phyloP scores from a whole-genome alignment of 2,888 invertebrate species.

The Stenodera caucasica region DNA sequence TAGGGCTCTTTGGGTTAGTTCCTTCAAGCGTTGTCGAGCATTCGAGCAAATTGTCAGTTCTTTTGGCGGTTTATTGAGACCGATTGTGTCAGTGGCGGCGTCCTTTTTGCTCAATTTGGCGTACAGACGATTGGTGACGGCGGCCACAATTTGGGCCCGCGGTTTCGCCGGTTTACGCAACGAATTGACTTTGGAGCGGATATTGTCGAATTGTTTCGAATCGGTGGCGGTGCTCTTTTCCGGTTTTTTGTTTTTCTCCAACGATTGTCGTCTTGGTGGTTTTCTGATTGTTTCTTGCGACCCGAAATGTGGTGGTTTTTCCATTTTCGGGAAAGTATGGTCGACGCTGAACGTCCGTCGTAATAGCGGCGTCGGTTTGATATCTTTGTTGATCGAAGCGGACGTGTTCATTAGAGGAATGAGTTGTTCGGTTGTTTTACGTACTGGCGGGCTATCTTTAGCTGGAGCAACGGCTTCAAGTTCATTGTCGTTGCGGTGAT shows the following conservation, averaged over 20 bases:
- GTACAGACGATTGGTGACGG: conserved; percentile 70
- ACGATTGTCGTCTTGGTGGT: conserved; percentile 38
- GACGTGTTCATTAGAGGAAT: conserved; percentile 50
- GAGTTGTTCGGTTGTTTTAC: conserved; percentile 41
- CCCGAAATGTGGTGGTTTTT: conserved; percentile 36
- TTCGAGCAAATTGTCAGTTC: conserved; percentile 63
- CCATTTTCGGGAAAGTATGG: conserved; percentile 35
- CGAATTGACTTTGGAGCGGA: conserved; percentile 44
- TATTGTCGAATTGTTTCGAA: conserved; percentile 32
- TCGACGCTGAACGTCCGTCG: conserved; percentile 48
- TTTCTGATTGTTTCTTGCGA: conserved; percentile 38
- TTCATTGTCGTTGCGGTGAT: conserved; percentile 13
- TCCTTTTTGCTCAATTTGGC: conserved; percentile 63
- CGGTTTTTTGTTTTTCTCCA: conserved; percentile 39
- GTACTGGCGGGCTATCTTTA: conserved; percentile 44
- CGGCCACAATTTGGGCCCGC: conserved; percentile 70
- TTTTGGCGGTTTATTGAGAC: conserved; percentile 38
- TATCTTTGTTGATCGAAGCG: conserved; percentile 35
- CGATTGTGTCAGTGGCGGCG: conserved; percentile 49
- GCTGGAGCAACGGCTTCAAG: conserved; percentile 11
- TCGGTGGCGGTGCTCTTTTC: conserved; percentile 42
- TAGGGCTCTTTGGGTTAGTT: conserved; percentile 63
- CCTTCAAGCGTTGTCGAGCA: conserved; percentile 62
- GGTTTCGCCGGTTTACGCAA: conserved; percentile 52
- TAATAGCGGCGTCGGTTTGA: conserved; percentile 36